These are phyloP conservation scores for Alsophila aescularia DNA, from an alignment of 2,888 invertebrate species.

Conservation along the genomic window DNA sequence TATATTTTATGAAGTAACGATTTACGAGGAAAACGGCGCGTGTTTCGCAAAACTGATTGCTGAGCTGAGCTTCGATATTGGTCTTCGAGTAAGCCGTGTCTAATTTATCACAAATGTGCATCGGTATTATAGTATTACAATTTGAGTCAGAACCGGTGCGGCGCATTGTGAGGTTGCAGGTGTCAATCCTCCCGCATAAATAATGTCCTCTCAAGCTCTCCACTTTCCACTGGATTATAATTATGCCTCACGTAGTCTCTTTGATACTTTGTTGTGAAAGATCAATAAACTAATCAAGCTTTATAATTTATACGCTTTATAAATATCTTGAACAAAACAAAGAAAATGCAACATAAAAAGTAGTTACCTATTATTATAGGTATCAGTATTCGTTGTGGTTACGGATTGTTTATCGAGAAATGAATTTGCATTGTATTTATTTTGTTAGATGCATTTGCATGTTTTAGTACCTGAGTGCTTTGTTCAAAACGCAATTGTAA, in stretches of 20 bases:
- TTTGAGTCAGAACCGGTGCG: conserved; percentile 31
- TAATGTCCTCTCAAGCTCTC: conserved; percentile 12
- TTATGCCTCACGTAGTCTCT: conserved; percentile 4
- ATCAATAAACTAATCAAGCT: conserved; percentile 20
- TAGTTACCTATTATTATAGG: conserved; percentile 8
- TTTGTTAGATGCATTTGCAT: not conserved
- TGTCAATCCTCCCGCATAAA: conserved; percentile 47
- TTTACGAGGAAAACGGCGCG: conserved; percentile 65
- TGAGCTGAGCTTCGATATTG: conserved; percentile 61
- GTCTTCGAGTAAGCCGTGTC: conserved; percentile 68
- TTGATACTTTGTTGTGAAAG: not conserved
- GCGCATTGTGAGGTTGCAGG: conserved; percentile 52
- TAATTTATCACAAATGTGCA: conserved; percentile 75
- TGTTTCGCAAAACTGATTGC: conserved; percentile 78
- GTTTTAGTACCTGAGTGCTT: not conserved
- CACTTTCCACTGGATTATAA: conserved; percentile 8
- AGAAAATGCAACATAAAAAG: conserved; percentile 8
- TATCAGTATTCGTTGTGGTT: conserved; percentile 10
- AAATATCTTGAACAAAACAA: conserved; percentile 15
- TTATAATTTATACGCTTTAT: conserved; percentile 9
- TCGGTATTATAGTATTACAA: conserved; percentile 44
- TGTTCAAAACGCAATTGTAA: not conserved
- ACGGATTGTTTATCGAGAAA: conserved; percentile 13
- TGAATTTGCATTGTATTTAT: not conserved
- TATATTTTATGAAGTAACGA: conserved; percentile 52